Percentiles rank a stretch among this genome's conserved stretches.
Evolutionary conservation across 2,113 vertebrate genomes (phyloP).

Genomic region (Actinemys pallida): DNA sequence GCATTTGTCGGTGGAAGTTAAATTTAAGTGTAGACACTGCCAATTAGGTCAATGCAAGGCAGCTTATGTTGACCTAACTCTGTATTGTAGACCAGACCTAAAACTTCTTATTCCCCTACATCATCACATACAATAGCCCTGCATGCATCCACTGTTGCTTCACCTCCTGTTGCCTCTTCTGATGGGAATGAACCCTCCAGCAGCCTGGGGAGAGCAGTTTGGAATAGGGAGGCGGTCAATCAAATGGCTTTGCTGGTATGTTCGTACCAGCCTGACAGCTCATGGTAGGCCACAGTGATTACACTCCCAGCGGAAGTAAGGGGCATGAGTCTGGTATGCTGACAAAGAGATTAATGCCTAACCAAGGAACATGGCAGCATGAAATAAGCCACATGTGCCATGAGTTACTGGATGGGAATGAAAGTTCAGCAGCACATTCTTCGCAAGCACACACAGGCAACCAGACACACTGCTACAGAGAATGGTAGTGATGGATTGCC

Average conservation of each 20-base stretch:
- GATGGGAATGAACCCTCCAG: neutral
- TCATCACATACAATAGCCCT: neutral
- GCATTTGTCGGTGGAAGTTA: neutral
- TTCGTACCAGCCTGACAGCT: neutral
- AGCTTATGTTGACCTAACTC: neutral
- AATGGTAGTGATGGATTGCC: neutral
- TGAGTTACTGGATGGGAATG: neutral
- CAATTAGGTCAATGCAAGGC: neutral
- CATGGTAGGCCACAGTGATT: neutral
- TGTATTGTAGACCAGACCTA: neutral
- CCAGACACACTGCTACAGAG: accelerated
- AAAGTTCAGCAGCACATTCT: neutral
- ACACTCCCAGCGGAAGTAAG: neutral
- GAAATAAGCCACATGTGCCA: neutral
- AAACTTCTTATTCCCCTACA: neutral
- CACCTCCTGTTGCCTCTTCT: neutral
- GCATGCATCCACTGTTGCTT: neutral
- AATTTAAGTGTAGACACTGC: neutral
- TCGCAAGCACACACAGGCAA: neutral
- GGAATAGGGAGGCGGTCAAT: neutral
- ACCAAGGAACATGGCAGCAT: neutral
- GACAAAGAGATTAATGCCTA: neutral
- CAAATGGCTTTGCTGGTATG: neutral
- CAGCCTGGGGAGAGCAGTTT: neutral
- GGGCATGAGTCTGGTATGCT: neutral